phyloP scores from a whole-genome alignment of 1,140 invertebrate species.

The Drosophila erecta region DNA sequence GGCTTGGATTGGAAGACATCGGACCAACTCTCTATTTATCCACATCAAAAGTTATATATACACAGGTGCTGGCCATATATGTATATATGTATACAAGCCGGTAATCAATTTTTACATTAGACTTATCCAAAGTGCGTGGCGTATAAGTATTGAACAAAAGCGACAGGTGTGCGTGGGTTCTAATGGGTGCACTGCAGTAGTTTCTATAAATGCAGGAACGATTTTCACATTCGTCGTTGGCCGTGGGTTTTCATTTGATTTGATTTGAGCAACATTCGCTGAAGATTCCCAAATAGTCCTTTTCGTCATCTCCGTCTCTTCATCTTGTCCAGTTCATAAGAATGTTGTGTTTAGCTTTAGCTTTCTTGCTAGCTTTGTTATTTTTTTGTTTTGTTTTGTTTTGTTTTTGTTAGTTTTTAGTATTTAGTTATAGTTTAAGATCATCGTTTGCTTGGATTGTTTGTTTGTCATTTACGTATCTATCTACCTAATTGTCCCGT shows the following conservation, averaged over 20 bases:
- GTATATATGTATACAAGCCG: constrained; percentile 2
- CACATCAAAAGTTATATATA: constrained; percentile 5
- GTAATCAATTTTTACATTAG: constrained; percentile 28
- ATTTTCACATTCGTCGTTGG: constrained; percentile 15
- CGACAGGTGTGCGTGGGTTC: constrained; percentile 7
- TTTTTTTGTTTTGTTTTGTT: neutral
- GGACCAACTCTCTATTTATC: constrained; percentile 15
- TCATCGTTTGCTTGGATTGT: constrained; percentile 38
- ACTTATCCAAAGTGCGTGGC: constrained; percentile 20
- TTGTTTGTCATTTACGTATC: constrained; percentile 39
- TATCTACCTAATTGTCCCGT: constrained; percentile 29
- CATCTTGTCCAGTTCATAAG: constrained; percentile 16
- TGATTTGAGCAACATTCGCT: constrained; percentile 29
- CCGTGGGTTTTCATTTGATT: constrained; percentile 5
- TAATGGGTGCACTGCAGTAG: constrained; percentile 29
- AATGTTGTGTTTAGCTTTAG: constrained; percentile 8
- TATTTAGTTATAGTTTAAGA: constrained; percentile 26
- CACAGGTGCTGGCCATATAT: constrained; percentile 7
- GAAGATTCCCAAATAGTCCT: constrained; percentile 15
- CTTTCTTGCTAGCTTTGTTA: neutral
- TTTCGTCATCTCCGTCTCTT: neutral
- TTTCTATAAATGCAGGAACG: constrained; percentile 45
- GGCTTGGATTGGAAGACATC: constrained; percentile 27
- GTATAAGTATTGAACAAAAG: constrained; percentile 36
- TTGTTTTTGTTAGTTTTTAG: neutral